These are phyloP conservation scores for Tenthredo livida DNA, from an alignment of 2,888 invertebrate species.

Conservation along the genomic window DNA sequence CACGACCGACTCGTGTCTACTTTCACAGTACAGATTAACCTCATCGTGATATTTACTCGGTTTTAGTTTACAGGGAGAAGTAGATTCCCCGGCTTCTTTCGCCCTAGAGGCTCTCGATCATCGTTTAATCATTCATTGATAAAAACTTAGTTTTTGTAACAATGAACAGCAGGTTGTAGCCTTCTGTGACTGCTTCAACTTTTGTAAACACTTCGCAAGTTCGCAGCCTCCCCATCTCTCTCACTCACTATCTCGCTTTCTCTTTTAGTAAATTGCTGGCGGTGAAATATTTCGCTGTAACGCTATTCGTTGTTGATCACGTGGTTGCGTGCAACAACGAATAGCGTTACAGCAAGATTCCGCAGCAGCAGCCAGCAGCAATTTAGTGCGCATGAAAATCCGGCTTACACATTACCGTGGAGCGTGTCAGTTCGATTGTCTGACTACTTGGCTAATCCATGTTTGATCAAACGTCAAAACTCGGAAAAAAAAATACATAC, in stretches of 20 bases:
- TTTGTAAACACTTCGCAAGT: not conserved
- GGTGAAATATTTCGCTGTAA: no score
- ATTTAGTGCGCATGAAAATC: no score
- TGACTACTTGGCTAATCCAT: not conserved
- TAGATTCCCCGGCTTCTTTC: not conserved
- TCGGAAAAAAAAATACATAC: not conserved
- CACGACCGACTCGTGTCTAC: conserved; percentile 20
- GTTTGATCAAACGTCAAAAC: conserved; percentile 20
- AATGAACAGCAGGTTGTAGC: not conserved
- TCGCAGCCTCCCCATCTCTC: not conserved
- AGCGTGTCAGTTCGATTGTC: not conserved
- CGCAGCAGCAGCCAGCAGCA: no score
- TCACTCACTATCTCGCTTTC: not conserved
- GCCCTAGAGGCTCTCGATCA: not conserved
- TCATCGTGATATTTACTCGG: not conserved
- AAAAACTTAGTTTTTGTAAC: not conserved
- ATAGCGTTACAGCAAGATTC: no score
- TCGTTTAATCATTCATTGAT: not conserved
- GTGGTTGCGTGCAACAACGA: no score
- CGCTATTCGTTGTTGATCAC: no score
- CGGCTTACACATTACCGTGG: no score
- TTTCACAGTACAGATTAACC: conserved; percentile 38
- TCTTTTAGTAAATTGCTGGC: no score
- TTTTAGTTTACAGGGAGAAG: not conserved
- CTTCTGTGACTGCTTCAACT: not conserved